Percentiles rank a stretch among this genome's conserved stretches.
Conservation (phyloP, 2,888 invertebrate species). For the Onchidella celtica region DNA sequence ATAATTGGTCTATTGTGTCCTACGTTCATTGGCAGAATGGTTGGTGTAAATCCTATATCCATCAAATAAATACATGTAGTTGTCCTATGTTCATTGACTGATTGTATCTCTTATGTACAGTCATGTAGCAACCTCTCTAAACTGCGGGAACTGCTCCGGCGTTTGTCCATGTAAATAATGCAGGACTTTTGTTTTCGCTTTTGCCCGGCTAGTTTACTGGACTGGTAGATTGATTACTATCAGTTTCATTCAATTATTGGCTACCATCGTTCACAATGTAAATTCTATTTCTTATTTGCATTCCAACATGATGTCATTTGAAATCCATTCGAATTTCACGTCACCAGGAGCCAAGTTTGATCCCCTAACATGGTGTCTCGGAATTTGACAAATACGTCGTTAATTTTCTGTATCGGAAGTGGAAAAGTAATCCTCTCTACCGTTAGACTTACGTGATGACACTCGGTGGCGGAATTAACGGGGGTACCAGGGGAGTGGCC, state of each 20-base stretch:
- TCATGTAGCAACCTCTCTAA: too few species aligned
- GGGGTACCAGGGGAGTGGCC: background rate
- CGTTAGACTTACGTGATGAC: background rate
- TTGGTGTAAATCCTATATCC: too few species aligned
- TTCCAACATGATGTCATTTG: background rate
- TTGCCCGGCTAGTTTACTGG: background rate
- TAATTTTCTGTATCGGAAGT: background rate
- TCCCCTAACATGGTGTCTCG: slow-evolving; percentile 7
- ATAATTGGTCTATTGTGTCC: too few species aligned
- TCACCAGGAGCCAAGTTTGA: slow-evolving; percentile 8
- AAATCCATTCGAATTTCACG: background rate
- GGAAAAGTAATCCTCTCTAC: slow-evolving; percentile 5
- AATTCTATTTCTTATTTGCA: too few species aligned
- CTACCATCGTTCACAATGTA: too few species aligned
- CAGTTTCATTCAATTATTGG: background rate
- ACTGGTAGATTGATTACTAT: background rate
- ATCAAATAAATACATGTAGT: too few species aligned
- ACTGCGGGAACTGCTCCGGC: too few species aligned
- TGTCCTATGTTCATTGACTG: too few species aligned
- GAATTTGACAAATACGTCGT: slow-evolving; percentile 17
- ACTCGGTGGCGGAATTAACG: background rate
- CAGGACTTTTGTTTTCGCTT: too few species aligned
- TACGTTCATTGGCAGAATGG: too few species aligned
- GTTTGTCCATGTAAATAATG: too few species aligned
- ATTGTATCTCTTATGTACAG: too few species aligned